Percentiles rank a stretch among this genome's conserved stretches.
phyloP scores from a whole-genome alignment of 2,888 invertebrate genomes.

The Nemotelus pantherinus region DNA sequence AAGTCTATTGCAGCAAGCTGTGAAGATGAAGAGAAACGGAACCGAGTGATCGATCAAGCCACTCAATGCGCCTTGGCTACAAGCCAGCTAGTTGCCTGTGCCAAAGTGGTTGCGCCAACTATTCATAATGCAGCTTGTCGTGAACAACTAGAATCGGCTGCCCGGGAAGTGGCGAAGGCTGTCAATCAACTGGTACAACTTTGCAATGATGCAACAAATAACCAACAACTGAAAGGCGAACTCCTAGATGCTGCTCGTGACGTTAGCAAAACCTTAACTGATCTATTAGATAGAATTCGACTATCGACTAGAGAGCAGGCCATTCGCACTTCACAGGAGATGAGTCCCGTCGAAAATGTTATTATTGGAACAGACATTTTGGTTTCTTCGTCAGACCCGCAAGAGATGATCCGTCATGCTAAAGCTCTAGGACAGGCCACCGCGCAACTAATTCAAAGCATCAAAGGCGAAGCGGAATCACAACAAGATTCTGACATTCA shows the following conservation, averaged over 20 bases:
- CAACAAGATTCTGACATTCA: conserved; percentile 90
- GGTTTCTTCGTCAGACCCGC: conserved; percentile 85
- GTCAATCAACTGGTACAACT: conserved; percentile 89
- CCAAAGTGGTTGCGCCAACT: conserved; percentile 91
- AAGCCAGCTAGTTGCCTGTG: conserved; percentile 96
- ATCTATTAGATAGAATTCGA: conserved; percentile 90
- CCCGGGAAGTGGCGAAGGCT: conserved; percentile 90
- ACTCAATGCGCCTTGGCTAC: conserved; percentile 97
- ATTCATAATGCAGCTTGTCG: conserved; percentile 84
- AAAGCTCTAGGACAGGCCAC: conserved; percentile 92
- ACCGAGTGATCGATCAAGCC: conserved; percentile 89
- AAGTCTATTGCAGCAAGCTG: conserved; percentile 95
- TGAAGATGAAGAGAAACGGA: conserved; percentile 69
- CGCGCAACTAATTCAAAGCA: conserved; percentile 90
- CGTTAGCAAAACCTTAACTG: conserved; percentile 88
- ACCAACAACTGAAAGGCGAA: conserved; percentile 75
- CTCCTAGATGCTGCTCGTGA: conserved; percentile 86
- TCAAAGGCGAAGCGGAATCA: conserved; percentile 93
- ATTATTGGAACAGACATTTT: conserved; percentile 89
- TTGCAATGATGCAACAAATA: conserved; percentile 78
- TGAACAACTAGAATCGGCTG: conserved; percentile 91
- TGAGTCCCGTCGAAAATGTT: conserved; percentile 87
- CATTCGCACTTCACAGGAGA: conserved; percentile 76
- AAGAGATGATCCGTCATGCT: conserved; percentile 95
- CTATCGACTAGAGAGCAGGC: conserved; percentile 73